phyloP scores from a whole-genome alignment of 2,888 invertebrate species.

The Tridacna crocea region DNA sequence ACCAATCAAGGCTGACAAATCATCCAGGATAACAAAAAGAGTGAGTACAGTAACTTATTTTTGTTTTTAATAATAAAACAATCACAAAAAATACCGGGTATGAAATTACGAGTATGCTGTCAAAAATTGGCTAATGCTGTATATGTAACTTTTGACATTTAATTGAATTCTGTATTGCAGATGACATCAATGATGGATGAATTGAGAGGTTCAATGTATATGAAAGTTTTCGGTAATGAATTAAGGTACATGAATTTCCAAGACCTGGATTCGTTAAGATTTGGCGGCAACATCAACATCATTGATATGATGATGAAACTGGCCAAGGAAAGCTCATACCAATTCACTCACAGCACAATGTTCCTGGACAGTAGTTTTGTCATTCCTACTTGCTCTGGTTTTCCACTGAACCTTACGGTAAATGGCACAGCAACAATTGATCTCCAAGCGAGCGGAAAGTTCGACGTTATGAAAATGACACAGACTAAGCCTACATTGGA shows the following conservation, averaged over 20 bases:
- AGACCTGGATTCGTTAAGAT: constrained; percentile 52
- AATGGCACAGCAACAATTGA: constrained; percentile 95
- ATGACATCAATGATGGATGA: constrained; percentile 67
- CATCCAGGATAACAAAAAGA: constrained; percentile 63
- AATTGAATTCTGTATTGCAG: constrained; percentile 21
- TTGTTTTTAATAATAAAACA: not conserved
- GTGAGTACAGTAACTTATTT: constrained; percentile 31
- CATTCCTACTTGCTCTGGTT: constrained; percentile 92
- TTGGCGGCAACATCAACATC: constrained; percentile 60
- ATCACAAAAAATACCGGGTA: not conserved
- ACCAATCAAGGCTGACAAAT: constrained; percentile 61
- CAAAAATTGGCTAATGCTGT: not conserved
- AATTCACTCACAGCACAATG: constrained; percentile 89
- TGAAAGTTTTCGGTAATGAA: constrained; percentile 96
- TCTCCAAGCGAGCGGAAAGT: constrained; percentile 91
- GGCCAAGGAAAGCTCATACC: constrained; percentile 70
- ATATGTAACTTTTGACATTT: not conserved
- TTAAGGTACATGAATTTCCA: constrained; percentile 78
- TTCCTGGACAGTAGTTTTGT: constrained; percentile 94
- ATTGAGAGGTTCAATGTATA: constrained; percentile 86
- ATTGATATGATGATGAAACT: constrained; percentile 67
- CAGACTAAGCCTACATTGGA: constrained; percentile 85
- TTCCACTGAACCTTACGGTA: constrained; percentile 93
- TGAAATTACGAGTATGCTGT: not conserved
- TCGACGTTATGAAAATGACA: constrained; percentile 87